Conservation (phyloP, 1,140 invertebrate species). For the Brachionus calyciflorus region DNA sequence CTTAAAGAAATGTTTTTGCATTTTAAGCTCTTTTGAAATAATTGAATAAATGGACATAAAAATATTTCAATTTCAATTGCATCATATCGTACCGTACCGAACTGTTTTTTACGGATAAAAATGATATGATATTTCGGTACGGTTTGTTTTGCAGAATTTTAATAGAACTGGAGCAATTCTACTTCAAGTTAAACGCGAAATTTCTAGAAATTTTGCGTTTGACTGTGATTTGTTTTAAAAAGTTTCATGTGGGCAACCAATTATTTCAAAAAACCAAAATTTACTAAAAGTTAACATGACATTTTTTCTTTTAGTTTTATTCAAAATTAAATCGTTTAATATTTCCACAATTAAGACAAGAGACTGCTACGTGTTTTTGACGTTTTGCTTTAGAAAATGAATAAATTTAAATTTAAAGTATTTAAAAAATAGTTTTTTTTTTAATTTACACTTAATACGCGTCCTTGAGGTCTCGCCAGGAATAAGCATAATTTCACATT, state of each 20-base stretch:
- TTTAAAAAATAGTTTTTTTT: too few species aligned
- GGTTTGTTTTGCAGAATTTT: too few species aligned
- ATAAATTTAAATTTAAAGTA: not conserved
- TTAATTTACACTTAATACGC: constrained; percentile 7
- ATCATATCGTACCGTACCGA: too few species aligned
- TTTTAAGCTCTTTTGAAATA: too few species aligned
- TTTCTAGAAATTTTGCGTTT: too few species aligned
- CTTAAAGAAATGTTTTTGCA: too few species aligned
- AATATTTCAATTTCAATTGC: too few species aligned
- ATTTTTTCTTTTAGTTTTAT: not conserved
- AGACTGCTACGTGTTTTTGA: constrained; percentile 1
- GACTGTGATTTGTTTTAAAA: not conserved
- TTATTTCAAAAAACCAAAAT: not conserved
- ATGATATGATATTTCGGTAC: too few species aligned
- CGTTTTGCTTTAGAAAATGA: not conserved
- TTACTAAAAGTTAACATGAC: not conserved
- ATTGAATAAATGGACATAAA: too few species aligned
- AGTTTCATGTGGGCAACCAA: not conserved
- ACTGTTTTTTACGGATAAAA: too few species aligned
- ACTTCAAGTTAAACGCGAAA: too few species aligned
- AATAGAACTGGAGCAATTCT: too few species aligned
- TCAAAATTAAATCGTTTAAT: not conserved
- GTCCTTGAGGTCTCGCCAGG: constrained; percentile 11
- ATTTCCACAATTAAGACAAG: constrained; percentile 14
- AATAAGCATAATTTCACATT: constrained; percentile 15